A percentile compares a stretch with the other conserved stretches of the same genome.
These are phyloP conservation scores for Bos javanicus DNA, from an alignment of 2,113 vertebrate species.

Conservation along the genomic window DNA sequence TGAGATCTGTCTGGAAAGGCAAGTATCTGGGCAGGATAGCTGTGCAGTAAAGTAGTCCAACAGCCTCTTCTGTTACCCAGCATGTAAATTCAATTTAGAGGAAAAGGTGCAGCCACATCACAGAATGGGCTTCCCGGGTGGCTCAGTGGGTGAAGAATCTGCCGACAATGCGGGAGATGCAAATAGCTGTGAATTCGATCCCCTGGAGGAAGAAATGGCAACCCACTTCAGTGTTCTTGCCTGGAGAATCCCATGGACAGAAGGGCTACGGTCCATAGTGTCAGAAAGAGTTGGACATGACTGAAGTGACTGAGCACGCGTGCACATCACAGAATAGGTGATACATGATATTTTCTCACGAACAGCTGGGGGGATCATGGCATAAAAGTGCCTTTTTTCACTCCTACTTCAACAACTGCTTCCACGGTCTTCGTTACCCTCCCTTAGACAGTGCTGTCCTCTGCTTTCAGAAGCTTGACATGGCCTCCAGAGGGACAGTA, in stretches of 20 bases:
- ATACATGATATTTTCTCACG: neutral
- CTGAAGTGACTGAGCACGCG: neutral
- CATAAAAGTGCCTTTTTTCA: neutral
- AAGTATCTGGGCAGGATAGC: neutral
- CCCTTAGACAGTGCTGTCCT: neutral
- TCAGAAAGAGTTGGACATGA: neutral
- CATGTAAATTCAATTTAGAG: neutral
- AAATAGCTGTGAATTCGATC: neutral
- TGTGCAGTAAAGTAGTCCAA: neutral
- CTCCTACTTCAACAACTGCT: neutral
- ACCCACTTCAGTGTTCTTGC: neutral
- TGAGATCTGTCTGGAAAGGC: neutral
- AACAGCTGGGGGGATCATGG: neutral
- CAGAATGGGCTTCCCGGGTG: neutral
- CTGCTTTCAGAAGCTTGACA: neutral
- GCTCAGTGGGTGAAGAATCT: neutral
- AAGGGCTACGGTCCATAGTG: neutral
- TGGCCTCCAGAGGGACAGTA: neutral
- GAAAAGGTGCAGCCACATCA: neutral
- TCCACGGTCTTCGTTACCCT: neutral
- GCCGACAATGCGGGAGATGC: fast-evolving
- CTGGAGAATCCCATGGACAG: neutral
- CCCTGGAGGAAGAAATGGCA: neutral
- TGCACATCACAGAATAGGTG: neutral
- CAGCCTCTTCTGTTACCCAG: neutral